Conservation (phyloP, 2,797 vertebrate species). For the Anolis apletophallus region DNA sequence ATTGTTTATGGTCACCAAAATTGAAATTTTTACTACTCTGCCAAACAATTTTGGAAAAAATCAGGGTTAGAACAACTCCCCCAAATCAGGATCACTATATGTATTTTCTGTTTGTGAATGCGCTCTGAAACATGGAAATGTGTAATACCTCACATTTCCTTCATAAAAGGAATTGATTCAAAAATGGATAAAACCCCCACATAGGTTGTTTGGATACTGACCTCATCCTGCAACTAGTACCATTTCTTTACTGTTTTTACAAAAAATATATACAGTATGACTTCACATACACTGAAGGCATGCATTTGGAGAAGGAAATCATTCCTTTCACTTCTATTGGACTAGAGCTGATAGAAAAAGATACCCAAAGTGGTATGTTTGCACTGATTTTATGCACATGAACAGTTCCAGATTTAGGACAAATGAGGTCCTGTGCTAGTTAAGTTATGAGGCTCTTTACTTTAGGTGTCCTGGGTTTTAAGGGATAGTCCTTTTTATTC, state of each 20-base stretch:
- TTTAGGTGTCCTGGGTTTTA: too few species aligned
- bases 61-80: background rate
- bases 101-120: background rate
- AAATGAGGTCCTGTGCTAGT: too few species aligned
- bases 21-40: slow-evolving; percentile 15
- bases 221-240: background rate
- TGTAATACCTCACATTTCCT: slow-evolving; percentile 26
- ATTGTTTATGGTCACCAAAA: background rate
- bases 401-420: too few species aligned
- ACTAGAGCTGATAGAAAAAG: background rate
- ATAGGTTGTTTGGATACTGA: background rate
- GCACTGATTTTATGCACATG: slow-evolving; percentile 5
- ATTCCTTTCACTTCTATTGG: background rate
- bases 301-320: background rate
- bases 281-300: background rate
- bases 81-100: background rate
- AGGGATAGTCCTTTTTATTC: too few species aligned
- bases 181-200: slow-evolving; percentile 15
- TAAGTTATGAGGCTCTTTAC: too few species aligned
- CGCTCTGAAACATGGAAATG: slow-evolving; percentile 20
- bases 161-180: slow-evolving; percentile 1
- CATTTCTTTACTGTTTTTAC: background rate
- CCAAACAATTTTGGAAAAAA: slow-evolving; percentile 20
- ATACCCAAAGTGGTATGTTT: background rate
- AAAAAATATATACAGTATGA: background rate